Evolutionary conservation across 2,797 vertebrate species (phyloP).

Genomic region (Mus minutoides): DNA sequence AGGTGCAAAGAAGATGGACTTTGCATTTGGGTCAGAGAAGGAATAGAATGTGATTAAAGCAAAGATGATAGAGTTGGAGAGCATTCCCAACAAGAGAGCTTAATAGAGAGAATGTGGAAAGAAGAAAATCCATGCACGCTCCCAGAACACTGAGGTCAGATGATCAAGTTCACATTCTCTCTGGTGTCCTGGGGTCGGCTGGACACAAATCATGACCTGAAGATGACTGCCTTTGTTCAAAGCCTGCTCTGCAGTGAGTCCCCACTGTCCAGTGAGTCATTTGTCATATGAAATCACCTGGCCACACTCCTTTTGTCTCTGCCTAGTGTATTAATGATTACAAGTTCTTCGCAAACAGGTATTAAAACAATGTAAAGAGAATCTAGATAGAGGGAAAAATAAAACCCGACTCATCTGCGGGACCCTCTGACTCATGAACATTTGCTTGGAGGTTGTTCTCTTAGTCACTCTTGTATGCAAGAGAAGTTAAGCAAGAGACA

Average conservation of each 20-base stretch:
- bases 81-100: background rate
- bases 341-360: conserved; percentile 28
- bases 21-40: conserved; percentile 10
- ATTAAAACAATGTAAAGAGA: conserved; percentile 50
- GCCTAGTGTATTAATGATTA: conserved; percentile 10
- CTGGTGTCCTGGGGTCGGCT: background rate
- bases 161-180: background rate
- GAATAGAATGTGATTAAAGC: background rate
- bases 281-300: background rate
- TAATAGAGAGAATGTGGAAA: background rate
- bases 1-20: background rate
- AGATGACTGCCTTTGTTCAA: background rate
- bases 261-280: background rate
- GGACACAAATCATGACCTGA: background rate
- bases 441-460: conserved; percentile 6
- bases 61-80: background rate
- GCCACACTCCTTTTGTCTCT: background rate
- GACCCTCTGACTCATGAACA: background rate
- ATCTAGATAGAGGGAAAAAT: background rate
- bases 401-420: background rate
- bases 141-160: background rate
- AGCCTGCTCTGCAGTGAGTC: background rate
- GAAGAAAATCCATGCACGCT: background rate
- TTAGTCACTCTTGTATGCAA: background rate
- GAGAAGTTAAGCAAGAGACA: background rate